phyloP scores from a whole-genome alignment of 2,797 vertebrate genomes.

The Miichthys miiuy region DNA sequence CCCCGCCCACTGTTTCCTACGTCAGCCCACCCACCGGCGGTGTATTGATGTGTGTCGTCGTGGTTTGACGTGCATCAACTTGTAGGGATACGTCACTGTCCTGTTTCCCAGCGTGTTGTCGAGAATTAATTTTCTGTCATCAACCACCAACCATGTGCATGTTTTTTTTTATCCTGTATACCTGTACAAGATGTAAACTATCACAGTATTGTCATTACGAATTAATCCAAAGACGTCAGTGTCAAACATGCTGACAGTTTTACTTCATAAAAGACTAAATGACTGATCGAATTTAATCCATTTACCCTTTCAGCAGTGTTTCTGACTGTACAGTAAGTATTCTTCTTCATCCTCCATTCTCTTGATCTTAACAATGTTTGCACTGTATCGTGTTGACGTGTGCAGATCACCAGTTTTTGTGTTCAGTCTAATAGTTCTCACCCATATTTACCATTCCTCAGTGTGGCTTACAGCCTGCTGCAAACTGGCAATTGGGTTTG shows the following conservation, averaged over 20 bases:
- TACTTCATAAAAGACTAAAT: conserved; percentile 12
- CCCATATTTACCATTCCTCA: conserved; percentile 55
- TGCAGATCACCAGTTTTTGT: background rate
- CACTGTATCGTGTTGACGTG: conserved; percentile 1
- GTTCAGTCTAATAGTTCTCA: conserved; percentile 14
- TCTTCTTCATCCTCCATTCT: background rate
- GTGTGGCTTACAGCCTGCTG: conserved; percentile 25
- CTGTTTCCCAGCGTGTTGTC: background rate
- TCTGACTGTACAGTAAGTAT: background rate
- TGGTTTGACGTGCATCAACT: background rate
- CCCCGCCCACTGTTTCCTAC: background rate
- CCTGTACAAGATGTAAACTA: background rate
- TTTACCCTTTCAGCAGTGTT: conserved; percentile 6
- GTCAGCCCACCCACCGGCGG: background rate
- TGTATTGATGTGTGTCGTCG: background rate
- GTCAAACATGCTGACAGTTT: conserved; percentile 10
- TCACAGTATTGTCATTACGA: no score
- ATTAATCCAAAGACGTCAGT: background rate
- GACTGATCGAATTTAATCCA: background rate
- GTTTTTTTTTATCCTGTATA: background rate
- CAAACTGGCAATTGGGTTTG: conserved; percentile 70
- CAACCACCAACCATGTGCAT: background rate
- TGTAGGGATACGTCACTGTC: background rate
- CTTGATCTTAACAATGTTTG: conserved; percentile 15
- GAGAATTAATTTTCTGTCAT: background rate